These are phyloP conservation scores for Mystacides longicornis DNA, from an alignment of 2,888 invertebrate genomes.

Conservation along the genomic window DNA sequence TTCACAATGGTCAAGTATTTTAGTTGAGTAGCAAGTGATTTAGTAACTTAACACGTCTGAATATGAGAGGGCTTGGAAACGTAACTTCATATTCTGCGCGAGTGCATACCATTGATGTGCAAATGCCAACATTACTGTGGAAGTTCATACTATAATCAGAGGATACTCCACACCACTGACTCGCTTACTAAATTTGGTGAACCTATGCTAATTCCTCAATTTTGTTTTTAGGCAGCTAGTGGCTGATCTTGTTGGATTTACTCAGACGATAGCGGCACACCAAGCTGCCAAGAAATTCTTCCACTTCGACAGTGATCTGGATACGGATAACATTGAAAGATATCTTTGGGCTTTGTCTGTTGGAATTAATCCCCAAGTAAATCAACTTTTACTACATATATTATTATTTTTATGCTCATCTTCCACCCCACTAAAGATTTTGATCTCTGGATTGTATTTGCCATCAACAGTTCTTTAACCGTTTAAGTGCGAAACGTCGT, in stretches of 20 bases:
- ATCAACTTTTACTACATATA: not conserved
- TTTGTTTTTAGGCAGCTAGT: slow-evolving; percentile 48
- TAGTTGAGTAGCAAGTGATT: no score
- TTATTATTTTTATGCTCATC: not conserved
- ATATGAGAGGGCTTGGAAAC: no score
- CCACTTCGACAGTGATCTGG: slow-evolving; percentile 40
- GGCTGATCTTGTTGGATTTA: slow-evolving; percentile 61
- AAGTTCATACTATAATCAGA: no score
- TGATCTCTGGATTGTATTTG: not conserved
- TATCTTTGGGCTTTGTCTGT: slow-evolving; percentile 69
- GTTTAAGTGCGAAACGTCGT: not conserved
- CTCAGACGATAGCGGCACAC: slow-evolving; percentile 61
- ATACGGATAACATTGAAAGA: slow-evolving; percentile 56
- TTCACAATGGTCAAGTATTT: no score
- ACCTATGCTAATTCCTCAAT: slow-evolving; percentile 16
- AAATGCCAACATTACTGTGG: no score
- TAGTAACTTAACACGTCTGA: no score
- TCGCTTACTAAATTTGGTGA: not conserved
- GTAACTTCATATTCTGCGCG: no score
- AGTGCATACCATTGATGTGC: no score
- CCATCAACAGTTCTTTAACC: not conserved
- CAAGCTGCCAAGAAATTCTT: slow-evolving; percentile 60
- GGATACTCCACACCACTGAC: no score
- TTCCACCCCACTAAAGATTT: not conserved
- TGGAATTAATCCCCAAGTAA: slow-evolving; percentile 53